Evolutionary conservation across 2,113 vertebrate genomes (phyloP), one percentile per base, ranked within the genome.

Genomic region (Theristicus caerulescens): DNA sequence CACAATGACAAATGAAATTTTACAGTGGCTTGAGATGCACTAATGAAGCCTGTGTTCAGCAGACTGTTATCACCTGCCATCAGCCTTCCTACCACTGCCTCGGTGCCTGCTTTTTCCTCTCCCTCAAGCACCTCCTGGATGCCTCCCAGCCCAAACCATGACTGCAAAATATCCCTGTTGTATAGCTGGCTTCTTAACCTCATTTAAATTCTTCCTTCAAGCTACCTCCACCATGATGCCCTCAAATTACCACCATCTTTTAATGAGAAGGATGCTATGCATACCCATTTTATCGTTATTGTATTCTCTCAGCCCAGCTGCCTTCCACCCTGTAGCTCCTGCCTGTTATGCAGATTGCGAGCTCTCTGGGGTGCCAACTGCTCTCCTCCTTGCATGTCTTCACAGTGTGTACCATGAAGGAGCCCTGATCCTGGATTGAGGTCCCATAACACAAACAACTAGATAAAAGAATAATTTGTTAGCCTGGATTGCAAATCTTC

Each of bases 201-300:
- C 94, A 97, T 97, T 96, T 94, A 94, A 94, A 97, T 96, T 96
- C 89, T 95, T 95, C 95, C 97, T 95, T 94, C 95, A 69, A 96
- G 95, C 92, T 94, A 97, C 91, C 81, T 91, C 55, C 73, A 91
- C 62, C 38, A 47, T 2, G 31, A 87, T 96, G 89, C 91, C 94
- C 93, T 91, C 93, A 91, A 97, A 97, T 97, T 96, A 83, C 73
- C 82, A 94, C 95, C 70, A 82, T 77, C 94, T 91, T 95, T 95
- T 95, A 95, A 97, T 97, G 95, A 97, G 93, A 76, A 91, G 77
- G 69, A 94, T 89, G 91, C 71, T 95, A 76, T 77, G 94, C 81
- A 58, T 94, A 85, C 78, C 86, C 94, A 76, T 96, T 96, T 95
- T 91, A 94, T 94, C 0, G 34, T 95, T 95, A 97, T 93, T 94